phyloP scores from a whole-genome alignment of 2,888 invertebrate species.

The Sinodicranocentrus sp. region DNA sequence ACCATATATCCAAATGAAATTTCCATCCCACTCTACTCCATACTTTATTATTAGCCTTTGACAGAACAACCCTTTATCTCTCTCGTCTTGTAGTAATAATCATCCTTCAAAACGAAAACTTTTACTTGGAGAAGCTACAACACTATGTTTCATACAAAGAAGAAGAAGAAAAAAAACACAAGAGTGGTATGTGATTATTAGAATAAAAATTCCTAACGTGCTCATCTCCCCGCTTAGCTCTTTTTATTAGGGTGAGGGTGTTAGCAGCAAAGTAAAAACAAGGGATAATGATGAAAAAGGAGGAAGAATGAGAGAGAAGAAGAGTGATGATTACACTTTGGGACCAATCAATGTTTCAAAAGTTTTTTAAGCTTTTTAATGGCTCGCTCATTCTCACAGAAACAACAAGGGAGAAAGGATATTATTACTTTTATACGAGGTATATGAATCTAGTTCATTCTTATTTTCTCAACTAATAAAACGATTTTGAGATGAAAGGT shows the following conservation, averaged over 20 bases:
- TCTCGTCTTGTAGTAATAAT: constrained; percentile 44
- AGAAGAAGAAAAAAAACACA: not conserved
- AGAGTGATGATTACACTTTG: constrained; percentile 58
- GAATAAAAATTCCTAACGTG: constrained; percentile 38
- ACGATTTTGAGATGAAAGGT: not conserved
- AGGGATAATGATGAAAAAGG: constrained; percentile 36
- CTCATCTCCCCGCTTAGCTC: not conserved
- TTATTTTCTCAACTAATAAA: not conserved
- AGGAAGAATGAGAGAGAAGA: constrained; percentile 28
- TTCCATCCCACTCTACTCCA: constrained; percentile 36
- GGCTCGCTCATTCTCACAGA: not conserved
- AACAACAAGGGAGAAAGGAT: too few relatives aligned
- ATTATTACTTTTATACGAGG: not conserved
- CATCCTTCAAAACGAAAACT: constrained; percentile 47
- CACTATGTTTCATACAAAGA: not conserved
- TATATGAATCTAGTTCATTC: not conserved
- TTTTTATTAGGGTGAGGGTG: constrained; percentile 46
- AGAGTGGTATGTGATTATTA: constrained; percentile 42
- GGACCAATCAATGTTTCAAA: constrained; percentile 62
- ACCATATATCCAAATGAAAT: constrained; percentile 43
- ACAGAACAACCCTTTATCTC: constrained; percentile 61
- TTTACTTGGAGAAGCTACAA: not conserved
- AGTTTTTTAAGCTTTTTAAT: constrained; percentile 19
- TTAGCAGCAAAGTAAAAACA: constrained; percentile 16
- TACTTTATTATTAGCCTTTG: constrained; percentile 65